Percentiles rank a stretch among this genome's conserved stretches.
Conservation (phyloP, 2,797 vertebrate species). For the Rhadinocentrus ornatus region DNA sequence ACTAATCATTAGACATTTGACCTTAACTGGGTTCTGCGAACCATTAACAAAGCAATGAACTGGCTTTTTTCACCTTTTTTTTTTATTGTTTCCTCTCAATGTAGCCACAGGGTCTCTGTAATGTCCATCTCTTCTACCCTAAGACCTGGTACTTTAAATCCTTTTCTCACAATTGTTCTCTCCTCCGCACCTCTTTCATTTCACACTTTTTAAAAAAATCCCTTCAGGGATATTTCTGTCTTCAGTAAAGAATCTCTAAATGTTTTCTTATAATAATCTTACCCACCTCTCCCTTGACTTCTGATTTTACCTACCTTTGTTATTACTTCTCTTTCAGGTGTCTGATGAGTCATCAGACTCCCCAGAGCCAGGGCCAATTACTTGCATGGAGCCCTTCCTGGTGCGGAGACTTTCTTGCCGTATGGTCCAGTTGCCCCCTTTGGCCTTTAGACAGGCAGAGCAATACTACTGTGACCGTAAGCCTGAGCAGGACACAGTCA, state of each 20-base stretch:
- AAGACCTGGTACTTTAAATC: not conserved
- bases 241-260: not conserved
- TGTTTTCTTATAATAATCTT: not conserved
- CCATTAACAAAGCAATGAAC: not conserved
- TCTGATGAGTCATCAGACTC: conserved; percentile 86
- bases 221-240: not conserved
- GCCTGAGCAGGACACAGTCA: conserved; percentile 82
- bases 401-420: conserved; percentile 91
- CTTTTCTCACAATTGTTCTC: not conserved
- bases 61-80: not conserved
- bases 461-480: conserved; percentile 90
- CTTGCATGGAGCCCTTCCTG: conserved; percentile 89
- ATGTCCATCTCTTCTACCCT: not conserved
- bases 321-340: conserved; percentile 75
- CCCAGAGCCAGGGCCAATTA: conserved; percentile 82
- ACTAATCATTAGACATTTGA: not conserved
- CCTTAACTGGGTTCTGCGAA: not conserved
- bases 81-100: not conserved
- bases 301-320: conserved; percentile 2
- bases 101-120: not conserved
- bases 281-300: not conserved
- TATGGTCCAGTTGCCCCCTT: conserved; percentile 90
- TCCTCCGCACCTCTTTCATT: not conserved
- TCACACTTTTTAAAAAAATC: not conserved
- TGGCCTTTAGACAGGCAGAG: conserved; percentile 93